These are phyloP conservation scores for Polydrusus pterygomalis DNA, from an alignment of 2,888 invertebrate genomes.

Conservation along the genomic window DNA sequence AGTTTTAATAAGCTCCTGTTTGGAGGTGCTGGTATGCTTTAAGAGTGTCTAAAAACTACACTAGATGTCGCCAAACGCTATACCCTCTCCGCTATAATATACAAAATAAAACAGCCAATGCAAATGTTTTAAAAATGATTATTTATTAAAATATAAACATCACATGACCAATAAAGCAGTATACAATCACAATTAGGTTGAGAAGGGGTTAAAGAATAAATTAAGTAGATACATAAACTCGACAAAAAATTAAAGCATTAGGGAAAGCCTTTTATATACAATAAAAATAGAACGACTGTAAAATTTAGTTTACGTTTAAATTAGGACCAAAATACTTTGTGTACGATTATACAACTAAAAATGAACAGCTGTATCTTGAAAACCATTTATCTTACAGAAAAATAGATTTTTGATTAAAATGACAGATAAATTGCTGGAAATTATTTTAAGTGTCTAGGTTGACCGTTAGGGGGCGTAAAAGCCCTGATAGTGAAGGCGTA, in stretches of 20 bases:
- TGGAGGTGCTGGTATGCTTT: no score
- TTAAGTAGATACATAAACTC: conserved; percentile 57
- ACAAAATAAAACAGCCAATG: conserved; percentile 19
- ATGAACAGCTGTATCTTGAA: no score
- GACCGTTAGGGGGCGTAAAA: no score
- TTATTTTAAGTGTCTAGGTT: no score
- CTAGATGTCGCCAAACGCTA: no score
- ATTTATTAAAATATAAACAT: conserved; percentile 64
- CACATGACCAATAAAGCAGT: conserved; percentile 69
- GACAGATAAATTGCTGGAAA: no score
- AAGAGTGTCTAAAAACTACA: no score
- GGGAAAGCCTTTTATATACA: conserved; percentile 32
- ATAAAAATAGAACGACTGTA: not conserved
- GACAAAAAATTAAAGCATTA: conserved; percentile 49
- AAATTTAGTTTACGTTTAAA: not conserved
- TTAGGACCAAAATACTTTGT: conserved; percentile 11
- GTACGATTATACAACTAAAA: no score
- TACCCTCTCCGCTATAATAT: not conserved
- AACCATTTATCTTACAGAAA: no score
- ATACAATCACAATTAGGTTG: conserved; percentile 69
- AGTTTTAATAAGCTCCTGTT: no score
- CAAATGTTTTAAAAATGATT: conserved; percentile 40
- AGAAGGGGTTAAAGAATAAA: conserved; percentile 65
- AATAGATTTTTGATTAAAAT: no score
- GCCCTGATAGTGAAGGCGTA: no score